phyloP scores from a whole-genome alignment of 1,140 invertebrate genomes.

The Diuraphis noxia region DNA sequence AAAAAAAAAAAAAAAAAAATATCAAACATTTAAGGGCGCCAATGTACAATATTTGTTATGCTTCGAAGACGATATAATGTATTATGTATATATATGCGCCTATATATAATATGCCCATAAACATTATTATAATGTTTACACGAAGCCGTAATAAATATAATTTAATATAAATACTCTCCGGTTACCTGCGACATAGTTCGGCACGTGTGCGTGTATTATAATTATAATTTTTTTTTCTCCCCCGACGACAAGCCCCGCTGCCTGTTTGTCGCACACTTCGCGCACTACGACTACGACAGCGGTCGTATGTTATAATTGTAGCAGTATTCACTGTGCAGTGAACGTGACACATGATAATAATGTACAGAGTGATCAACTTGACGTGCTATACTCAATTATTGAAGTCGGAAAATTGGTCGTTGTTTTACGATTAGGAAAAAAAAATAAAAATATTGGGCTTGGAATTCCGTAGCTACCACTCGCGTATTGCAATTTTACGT shows the following conservation, averaged over 20 bases:
- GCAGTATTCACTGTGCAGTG: not conserved
- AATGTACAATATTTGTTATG: not conserved
- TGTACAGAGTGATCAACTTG: not conserved
- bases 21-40: not conserved
- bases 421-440: not conserved
- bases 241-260: not conserved
- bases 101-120: not conserved
- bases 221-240: not conserved
- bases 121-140: not conserved
- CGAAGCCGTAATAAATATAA: not conserved
- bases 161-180: not conserved
- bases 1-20: not conserved
- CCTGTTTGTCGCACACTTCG: not conserved
- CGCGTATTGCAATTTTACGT: not conserved
- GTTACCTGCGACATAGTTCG: not conserved
- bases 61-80: not conserved
- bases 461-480: not conserved
- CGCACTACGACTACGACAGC: not conserved
- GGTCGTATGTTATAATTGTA: not conserved
- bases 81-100: too few relatives aligned
- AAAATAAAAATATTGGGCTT: not conserved
- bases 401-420: not conserved
- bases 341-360: not conserved
- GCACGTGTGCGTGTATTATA: not conserved
- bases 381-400: not conserved